Percentiles rank a stretch among this genome's conserved stretches.
Conservation (phyloP, 2,797 vertebrate genomes). For the Potorous gilbertii region DNA sequence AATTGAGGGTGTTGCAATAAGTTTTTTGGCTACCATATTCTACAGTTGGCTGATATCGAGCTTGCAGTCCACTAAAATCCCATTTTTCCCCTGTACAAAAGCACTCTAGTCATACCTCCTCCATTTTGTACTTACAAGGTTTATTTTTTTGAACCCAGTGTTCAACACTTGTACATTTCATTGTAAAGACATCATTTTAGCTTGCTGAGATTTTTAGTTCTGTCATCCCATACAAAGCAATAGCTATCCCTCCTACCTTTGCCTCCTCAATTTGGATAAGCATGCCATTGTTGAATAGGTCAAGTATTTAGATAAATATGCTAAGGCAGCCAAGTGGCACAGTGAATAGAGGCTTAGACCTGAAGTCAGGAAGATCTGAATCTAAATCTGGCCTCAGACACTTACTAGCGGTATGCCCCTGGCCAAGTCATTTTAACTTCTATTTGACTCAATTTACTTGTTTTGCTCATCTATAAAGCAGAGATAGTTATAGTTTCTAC, state of each 20-base stretch:
- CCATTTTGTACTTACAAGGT: neutral
- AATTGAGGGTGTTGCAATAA: neutral
- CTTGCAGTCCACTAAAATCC: neutral
- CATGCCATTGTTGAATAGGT: neutral
- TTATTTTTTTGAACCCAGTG: neutral
- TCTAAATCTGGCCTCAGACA: neutral
- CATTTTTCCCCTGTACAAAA: neutral
- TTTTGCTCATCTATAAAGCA: neutral
- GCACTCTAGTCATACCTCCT: neutral
- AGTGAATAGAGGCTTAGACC: neutral
- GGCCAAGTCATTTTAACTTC: neutral
- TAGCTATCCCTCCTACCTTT: neutral
- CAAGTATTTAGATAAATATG: neutral
- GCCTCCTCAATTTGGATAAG: neutral
- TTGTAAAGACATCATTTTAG: neutral
- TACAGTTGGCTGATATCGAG: neutral
- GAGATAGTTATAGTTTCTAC: neutral
- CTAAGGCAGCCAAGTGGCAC: neutral
- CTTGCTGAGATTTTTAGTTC: neutral
- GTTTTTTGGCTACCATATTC: neutral
- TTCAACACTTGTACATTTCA: neutral
- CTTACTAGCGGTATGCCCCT: neutral
- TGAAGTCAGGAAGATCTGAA: neutral
- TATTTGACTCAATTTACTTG: neutral
- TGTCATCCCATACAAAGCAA: neutral